Conservation (phyloP, 37 sponge, comb jelly and placozoan genomes). For the Hormiphora californensis region DNA sequence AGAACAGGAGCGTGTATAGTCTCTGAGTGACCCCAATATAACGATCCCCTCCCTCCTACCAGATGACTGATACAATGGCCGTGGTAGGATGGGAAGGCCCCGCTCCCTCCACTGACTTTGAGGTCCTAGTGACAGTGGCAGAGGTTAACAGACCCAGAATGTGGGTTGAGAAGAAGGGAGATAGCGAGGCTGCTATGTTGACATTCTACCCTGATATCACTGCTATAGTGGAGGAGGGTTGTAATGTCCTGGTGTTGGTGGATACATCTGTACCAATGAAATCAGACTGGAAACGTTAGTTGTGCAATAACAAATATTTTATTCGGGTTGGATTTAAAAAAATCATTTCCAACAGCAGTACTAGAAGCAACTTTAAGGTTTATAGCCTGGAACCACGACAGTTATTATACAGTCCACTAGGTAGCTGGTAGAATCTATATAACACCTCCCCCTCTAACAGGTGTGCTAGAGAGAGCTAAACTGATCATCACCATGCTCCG, state of each 20-base stretch:
- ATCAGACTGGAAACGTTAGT: background rate
- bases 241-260: conserved; percentile 74
- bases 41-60: background rate
- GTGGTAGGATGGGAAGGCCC: conserved; percentile 68
- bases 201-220: conserved; percentile 98
- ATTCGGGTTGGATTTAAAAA: background rate
- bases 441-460: background rate
- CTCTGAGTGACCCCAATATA: no score
- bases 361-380: no score
- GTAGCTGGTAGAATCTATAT: background rate
- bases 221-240: conserved; percentile 61
- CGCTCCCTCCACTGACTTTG: conserved; percentile 68
- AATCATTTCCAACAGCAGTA: no score
- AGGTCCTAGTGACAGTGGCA: conserved; percentile 75
- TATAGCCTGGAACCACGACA: no score
- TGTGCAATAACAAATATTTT: background rate
- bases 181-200: conserved; percentile 88
- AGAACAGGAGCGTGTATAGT: no score
- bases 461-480: background rate
- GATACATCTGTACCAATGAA: conserved; percentile 90
- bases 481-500: background rate
- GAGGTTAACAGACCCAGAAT: conserved; percentile 95
- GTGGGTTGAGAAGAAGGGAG: conserved; percentile 89
- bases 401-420: background rate
- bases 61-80: conserved; percentile 87